These are phyloP conservation scores for Zeugodacus cucurbitae DNA, from an alignment of 1,140 invertebrate genomes.

Conservation along the genomic window DNA sequence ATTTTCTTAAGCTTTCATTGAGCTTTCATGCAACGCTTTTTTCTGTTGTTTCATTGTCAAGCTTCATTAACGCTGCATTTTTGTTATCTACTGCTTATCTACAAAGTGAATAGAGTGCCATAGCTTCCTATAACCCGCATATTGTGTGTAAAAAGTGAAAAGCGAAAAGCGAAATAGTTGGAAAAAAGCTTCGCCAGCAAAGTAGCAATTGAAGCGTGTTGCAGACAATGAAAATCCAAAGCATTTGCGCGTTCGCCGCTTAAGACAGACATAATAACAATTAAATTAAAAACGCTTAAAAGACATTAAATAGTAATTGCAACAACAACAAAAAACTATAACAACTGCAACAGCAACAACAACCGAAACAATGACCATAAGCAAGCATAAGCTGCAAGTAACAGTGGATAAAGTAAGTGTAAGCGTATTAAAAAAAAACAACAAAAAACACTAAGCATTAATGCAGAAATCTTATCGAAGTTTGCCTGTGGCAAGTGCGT, in stretches of 20 bases:
- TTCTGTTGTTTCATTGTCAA: background rate
- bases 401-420: background rate
- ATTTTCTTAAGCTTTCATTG: background rate
- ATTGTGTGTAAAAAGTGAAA: background rate
- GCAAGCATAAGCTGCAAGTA: background rate
- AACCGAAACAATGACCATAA: background rate
- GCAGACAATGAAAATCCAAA: slow-evolving; percentile 27
- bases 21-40: background rate
- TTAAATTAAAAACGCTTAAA: slow-evolving; percentile 42
- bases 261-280: slow-evolving; percentile 36
- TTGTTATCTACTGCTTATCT: background rate
- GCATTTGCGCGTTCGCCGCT: slow-evolving; percentile 8
- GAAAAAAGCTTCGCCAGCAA: background rate
- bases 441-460: background rate
- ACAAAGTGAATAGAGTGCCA: background rate
- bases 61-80: background rate
- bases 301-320: slow-evolving; percentile 26
- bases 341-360: background rate
- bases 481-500: background rate
- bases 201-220: background rate
- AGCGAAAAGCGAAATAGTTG: background rate
- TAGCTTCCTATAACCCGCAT: background rate
- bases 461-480: background rate
- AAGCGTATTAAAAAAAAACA: background rate
- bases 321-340: background rate